Percentiles rank a stretch among this genome's conserved stretches.
Evolutionary conservation across 1,140 invertebrate species (phyloP).

Genomic region (Adelges cooleyi): DNA sequence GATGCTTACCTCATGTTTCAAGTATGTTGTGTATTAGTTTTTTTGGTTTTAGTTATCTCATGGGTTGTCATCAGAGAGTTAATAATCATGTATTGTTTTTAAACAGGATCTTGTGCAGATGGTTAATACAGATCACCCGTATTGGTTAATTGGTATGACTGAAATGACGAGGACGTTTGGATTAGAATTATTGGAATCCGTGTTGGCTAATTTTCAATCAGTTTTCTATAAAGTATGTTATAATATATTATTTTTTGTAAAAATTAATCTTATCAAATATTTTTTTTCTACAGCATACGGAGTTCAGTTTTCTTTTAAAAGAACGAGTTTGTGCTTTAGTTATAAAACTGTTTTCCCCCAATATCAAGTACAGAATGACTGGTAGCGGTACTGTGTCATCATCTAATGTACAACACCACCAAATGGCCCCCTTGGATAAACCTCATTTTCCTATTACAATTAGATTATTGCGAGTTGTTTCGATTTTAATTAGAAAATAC

Average conservation of each 20-base stretch:
- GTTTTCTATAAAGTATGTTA: slow-evolving; percentile 78
- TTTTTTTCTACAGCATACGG: slow-evolving; percentile 61
- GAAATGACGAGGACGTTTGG: slow-evolving; percentile 97
- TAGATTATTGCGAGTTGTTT: slow-evolving; percentile 82
- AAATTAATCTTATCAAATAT: slow-evolving; percentile 12
- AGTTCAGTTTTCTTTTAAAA: slow-evolving; percentile 90
- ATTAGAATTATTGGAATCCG: slow-evolving; percentile 84
- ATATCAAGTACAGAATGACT: slow-evolving; percentile 73
- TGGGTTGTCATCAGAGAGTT: neutral
- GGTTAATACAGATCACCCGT: slow-evolving; percentile 90
- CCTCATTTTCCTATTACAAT: slow-evolving; percentile 96
- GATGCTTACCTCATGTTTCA: slow-evolving; percentile 95
- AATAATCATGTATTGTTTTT: slow-evolving; percentile 30
- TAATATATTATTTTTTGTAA: neutral
- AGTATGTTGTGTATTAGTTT: slow-evolving; percentile 41
- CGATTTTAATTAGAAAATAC: slow-evolving; percentile 86
- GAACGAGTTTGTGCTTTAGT: slow-evolving; percentile 94
- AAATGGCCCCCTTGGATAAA: slow-evolving; percentile 64
- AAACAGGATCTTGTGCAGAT: slow-evolving; percentile 83
- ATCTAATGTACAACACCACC: slow-evolving; percentile 35
- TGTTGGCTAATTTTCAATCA: slow-evolving; percentile 78
- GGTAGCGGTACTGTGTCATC: slow-evolving; percentile 10
- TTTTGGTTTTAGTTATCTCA: neutral
- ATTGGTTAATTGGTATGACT: slow-evolving; percentile 87
- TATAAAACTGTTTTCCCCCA: slow-evolving; percentile 95